Base-by-base conservation (phyloP, 23 tunicate genomes). In the Oikopleura dioica region DNA sequence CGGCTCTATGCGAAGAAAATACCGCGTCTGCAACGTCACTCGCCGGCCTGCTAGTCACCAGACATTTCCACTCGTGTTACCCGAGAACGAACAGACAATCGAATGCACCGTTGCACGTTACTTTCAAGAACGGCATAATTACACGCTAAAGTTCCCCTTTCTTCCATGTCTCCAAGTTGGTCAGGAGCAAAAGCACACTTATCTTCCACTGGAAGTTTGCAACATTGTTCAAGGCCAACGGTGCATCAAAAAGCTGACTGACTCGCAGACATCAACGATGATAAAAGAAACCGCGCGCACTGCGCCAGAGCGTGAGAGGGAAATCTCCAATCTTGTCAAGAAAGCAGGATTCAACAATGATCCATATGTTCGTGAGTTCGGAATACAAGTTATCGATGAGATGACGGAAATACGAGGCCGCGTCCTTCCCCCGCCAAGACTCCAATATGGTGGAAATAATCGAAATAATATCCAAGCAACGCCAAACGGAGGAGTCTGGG, bases 401-500 rank as follows among this genome's bases (percentile, higher is more conserved):
- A 68, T 68, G 75, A 68, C 26, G 35, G 26, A 24, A 68, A 32
- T 68, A 12, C 9, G 75, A 12, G 75, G 75, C 12, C 9, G 26
- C 21, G 35, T 68, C 12, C 75, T 68, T 12, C 75, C 75, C 23
- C 12, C 75, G 34, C 75, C 75, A 68, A 24, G 75, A 68, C 26
- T 68, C 16, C 75, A 29, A 23, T 68, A 68, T 68, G 75, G 75
- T 29, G 75, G 75, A 5, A 23, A 12, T 24, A 63, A 63, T 63
- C 16, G 26, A 63, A 63, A 4, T 21, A 63, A 2, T 63, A 81
- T 86, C 87, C 99, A 94, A 79, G 99, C 99, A 37, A 94, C 99
- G 0, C 99, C 99, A 38, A 94, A 94, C 83, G 95, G 86, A 78
- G 99, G 99, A 1, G 99, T 94, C 67, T 94, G 99, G 99, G 99